Evolutionary conservation across 2,797 vertebrate species (phyloP), one percentile per base, ranked within the genome.

Genomic region (Microchirus variegatus): DNA sequence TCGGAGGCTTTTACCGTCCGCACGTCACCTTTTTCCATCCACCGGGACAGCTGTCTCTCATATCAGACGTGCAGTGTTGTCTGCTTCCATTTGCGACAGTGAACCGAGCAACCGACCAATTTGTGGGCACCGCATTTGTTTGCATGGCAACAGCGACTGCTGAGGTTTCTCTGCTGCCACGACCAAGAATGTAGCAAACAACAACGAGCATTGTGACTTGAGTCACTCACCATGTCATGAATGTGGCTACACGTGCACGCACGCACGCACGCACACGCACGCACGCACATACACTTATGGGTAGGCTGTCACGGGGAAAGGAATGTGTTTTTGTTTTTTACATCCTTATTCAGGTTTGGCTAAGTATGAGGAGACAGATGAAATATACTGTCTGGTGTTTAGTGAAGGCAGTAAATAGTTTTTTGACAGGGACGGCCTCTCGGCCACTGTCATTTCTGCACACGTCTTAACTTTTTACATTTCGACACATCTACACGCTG

Each of bases 181-280:
- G 54, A 19, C 49, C 64, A 85, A 83, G 78, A 88, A 90, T 82
- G 82, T 59, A 70, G 62, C 18, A 73, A 82, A 80, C 67, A 80
- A 72, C 70, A 82, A 75, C 62, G 64, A 51, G 73, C 70, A 82
- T 50, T 70, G 51, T 69, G 73, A 64, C 70, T 78, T 57, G 67
- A 83, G 69, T 83, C 81, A 75, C 67, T 70, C 56, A 72, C 17
- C 70, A 44, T 55, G 62, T 65, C 54, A 46, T 67, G 69, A 62
- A 55, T 69, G 70, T 62, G 65, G 60, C 58, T 53, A n/a, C 37
- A 56, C 9, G 9, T 12, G 9, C 38, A 42, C 38, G 42, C 14
- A 16, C 37, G 49, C 59, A 50, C 19, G 48, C 7, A 22, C 7
- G 7, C 7, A 31, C 26, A 41, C 47, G 37, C 1, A 26, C 15